Evolutionary conservation across 2,113 vertebrate genomes (phyloP).

Genomic region (Tetrax tetrax): DNA sequence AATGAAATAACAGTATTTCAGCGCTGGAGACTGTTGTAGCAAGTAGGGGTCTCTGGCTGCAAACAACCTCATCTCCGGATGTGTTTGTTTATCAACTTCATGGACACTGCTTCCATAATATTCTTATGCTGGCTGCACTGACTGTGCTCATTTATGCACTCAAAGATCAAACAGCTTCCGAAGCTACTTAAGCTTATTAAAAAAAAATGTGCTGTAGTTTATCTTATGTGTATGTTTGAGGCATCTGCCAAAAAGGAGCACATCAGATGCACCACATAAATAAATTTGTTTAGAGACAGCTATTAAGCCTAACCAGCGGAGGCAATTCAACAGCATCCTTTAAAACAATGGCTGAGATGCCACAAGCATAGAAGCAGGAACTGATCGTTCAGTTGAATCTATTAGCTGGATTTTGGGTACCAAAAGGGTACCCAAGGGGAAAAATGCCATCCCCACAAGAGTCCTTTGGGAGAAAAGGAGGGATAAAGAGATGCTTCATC

Average conservation of each 20-base stretch:
- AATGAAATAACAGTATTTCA: neutral
- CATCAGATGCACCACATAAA: neutral
- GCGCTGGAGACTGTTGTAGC: neutral
- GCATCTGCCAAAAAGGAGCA: neutral
- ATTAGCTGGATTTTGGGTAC: neutral
- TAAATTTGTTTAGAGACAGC: neutral
- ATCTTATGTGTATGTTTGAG: neutral
- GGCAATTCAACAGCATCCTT: neutral
- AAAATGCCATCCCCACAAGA: neutral
- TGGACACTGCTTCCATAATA: neutral
- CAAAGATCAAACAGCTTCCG: neutral
- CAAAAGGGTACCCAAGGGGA: neutral
- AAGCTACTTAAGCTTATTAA: neutral
- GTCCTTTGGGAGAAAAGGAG: neutral
- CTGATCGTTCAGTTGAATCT: neutral
- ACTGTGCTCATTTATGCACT: neutral
- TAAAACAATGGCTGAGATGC: neutral
- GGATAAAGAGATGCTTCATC: neutral
- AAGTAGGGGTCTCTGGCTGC: neutral
- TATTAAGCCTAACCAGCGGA: neutral
- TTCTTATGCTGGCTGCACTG: neutral
- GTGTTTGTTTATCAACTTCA: neutral
- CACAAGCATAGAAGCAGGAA: neutral
- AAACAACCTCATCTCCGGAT: neutral
- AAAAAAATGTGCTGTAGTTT: neutral